Conservation (phyloP, 2,888 invertebrate genomes). For the Ormyrus thymus region DNA sequence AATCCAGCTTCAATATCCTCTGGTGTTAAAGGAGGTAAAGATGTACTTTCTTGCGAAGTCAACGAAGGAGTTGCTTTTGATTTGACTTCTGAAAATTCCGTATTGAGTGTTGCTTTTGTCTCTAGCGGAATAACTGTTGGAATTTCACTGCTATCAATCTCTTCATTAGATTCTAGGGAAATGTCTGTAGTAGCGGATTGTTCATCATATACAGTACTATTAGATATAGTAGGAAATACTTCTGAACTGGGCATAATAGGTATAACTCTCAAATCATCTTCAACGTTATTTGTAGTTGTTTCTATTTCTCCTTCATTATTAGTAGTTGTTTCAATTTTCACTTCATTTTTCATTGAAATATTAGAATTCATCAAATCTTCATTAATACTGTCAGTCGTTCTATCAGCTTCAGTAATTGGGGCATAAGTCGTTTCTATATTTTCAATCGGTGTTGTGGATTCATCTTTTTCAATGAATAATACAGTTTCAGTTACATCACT, state of each 20-base stretch:
- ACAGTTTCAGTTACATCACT: background rate
- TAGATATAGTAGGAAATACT: background rate
- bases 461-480: slow-evolving; percentile 6
- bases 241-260: slow-evolving; percentile 40
- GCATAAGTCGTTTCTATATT: slow-evolving; percentile 6
- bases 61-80: slow-evolving; percentile 47
- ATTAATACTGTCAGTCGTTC: no score
- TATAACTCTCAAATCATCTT: slow-evolving; percentile 58
- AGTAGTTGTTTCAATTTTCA: slow-evolving; percentile 27
- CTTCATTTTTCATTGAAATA: background rate
- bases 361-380: no score
- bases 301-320: slow-evolving; percentile 32
- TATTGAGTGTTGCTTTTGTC: slow-evolving; percentile 52
- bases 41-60: slow-evolving; percentile 60
- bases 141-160: slow-evolving; percentile 61
- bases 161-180: background rate
- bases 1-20: slow-evolving; percentile 71
- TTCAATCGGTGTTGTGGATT: no score
- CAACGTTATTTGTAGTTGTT: slow-evolving; percentile 13
- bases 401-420: no score
- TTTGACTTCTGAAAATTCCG: slow-evolving; percentile 30
- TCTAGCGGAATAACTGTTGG: slow-evolving; percentile 70
- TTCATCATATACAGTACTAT: background rate
- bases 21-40: slow-evolving; percentile 65
- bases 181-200: background rate